Evolutionary conservation across 2,113 vertebrate genomes (phyloP).

Genomic region (Aplodontia rufa): DNA sequence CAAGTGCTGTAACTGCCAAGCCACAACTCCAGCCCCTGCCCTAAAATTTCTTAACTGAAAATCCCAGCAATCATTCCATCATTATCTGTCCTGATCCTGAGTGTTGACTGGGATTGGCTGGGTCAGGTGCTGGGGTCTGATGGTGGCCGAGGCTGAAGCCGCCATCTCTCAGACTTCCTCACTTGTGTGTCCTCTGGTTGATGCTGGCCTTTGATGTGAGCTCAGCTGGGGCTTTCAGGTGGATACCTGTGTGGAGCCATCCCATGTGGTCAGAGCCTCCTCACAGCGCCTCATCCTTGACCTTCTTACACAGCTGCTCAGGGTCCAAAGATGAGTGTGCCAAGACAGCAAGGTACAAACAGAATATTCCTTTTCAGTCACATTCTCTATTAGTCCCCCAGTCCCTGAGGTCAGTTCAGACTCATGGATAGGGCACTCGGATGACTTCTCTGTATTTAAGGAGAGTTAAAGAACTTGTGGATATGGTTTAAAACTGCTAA

Average conservation of each 20-base stretch:
- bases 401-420: background rate
- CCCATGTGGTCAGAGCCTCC: background rate
- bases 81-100: background rate
- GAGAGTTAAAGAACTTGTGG: background rate
- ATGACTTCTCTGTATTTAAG: background rate
- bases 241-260: rapidly evolving
- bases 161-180: rapidly evolving
- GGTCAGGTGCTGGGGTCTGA: background rate
- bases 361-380: background rate
- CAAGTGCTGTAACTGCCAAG: no score
- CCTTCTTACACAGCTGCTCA: background rate
- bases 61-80: no score
- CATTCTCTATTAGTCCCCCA: rapidly evolving
- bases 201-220: rapidly evolving
- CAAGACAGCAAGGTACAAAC: background rate
- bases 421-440: background rate
- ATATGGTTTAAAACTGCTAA: background rate
- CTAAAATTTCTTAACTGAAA: background rate
- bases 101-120: background rate
- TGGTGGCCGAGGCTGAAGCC: background rate
- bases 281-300: background rate
- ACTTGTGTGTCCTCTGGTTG: rapidly evolving
- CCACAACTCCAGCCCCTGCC: no score
- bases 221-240: background rate
- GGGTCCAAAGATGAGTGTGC: background rate